Conservation (phyloP, 2,113 vertebrate species). For the Syngnathus scovelli region DNA sequence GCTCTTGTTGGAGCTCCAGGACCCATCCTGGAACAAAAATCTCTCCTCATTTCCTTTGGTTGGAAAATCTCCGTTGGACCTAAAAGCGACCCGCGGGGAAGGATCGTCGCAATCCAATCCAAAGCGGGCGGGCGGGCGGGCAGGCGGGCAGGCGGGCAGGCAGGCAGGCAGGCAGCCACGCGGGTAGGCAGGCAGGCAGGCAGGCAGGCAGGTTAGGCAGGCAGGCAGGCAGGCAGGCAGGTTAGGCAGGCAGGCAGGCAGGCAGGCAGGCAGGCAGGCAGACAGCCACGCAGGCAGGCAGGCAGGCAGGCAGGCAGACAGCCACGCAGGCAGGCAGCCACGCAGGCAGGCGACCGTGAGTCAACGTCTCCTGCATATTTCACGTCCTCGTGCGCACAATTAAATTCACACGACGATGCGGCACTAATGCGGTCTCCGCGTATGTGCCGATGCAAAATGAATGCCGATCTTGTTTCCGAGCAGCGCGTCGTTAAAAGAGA, state of each 20-base stretch:
- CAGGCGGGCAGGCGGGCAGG: neutral
- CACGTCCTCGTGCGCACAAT: slow-evolving; percentile 25
- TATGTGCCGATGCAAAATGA: slow-evolving; percentile 46
- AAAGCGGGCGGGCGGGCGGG: no score
- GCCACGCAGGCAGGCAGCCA: no score
- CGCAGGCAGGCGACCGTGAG: neutral
- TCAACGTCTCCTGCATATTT: slow-evolving; percentile 16
- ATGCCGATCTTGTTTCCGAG: slow-evolving; percentile 55
- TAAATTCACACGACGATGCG: slow-evolving; percentile 29
- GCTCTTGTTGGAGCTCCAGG: no score
- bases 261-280: no score
- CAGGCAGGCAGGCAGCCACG: slow-evolving; percentile 16
- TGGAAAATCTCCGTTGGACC: neutral
- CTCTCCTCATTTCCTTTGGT: no score
- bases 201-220: no score
- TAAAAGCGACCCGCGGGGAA: neutral
- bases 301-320: no score
- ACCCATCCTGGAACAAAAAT: no score
- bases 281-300: no score
- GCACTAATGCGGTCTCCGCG: slow-evolving; percentile 37
- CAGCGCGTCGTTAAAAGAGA: slow-evolving; percentile 46
- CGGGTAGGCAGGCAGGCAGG: neutral
- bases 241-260: no score
- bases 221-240: no score
- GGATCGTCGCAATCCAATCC: neutral